Evolutionary conservation across 64 coral and sea anemone genomes (phyloP), one percentile per base, ranked within the genome.

Genomic region (Montipora foliosa): DNA sequence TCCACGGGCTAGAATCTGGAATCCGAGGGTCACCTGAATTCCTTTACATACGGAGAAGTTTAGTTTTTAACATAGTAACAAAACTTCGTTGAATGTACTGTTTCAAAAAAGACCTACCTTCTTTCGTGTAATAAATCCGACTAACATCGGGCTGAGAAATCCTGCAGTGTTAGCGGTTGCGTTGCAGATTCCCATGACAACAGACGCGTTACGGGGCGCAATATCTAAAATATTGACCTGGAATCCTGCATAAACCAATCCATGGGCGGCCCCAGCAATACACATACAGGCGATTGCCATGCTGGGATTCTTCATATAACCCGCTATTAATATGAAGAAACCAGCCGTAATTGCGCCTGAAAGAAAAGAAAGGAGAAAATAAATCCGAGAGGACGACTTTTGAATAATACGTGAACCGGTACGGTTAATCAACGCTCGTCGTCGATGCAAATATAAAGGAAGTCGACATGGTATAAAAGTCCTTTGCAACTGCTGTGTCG

Each of bases 161-260:
- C 96, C 96, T 9, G 96, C 91, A 20, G 84, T 88, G 11, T 85
- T 91, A 44, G 89, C 93, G 16, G 91, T 89, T 71, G 93, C 94
- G 93, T 97, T 97, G 16, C 77, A 58, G 20, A 97, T 90, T 45
- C 96, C 96, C 96, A 97, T 97, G 44, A 97, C 88, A 84, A 97
- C 76, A 3, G 93, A 91, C 2, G 96, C 92, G 49, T 92, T 95
- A 5, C 96, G 83, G 0, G 96, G 96, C 8, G 96, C 96, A 17
- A 97, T 95, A 66, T 97, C 96, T 49, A 97, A 48, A 58, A 97
- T 97, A 78, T 97, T 97, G n/a, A 97, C 96, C 87, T 97, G 96
- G 61, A 97, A 97, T 1, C 96, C 96, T n/a, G 96, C 89, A 44
- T 97, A 97, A n/a, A 94, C 22, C 21, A 92, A 48, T 13, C 96